phyloP scores from a whole-genome alignment of 2,797 vertebrate species.

The Muscicapa striata region DNA sequence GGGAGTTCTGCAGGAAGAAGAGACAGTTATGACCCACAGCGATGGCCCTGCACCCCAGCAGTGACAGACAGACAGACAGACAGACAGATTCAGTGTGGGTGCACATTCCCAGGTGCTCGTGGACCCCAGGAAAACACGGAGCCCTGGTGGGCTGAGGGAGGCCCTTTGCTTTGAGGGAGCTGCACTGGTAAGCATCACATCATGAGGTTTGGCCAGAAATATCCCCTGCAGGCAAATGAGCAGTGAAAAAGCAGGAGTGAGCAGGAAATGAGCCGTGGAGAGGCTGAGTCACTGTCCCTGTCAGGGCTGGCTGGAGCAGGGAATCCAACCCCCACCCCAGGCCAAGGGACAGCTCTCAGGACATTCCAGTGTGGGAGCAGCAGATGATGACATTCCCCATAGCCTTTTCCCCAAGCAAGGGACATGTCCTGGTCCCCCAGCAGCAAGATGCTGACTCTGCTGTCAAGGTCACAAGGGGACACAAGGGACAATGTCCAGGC shows the following conservation, averaged over 20 bases:
- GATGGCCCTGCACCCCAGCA: rapidly evolving
- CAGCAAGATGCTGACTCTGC: background rate
- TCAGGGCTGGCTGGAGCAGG: background rate
- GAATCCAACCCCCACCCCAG: background rate
- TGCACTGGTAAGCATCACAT: background rate
- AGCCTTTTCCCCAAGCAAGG: background rate
- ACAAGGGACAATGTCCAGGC: background rate
- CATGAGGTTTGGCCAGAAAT: background rate
- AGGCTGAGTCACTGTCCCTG: slow-evolving; percentile 33
- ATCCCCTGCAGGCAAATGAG: background rate
- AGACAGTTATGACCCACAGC: background rate
- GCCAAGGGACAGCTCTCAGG: background rate
- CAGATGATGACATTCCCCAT: background rate
- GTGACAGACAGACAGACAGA: background rate
- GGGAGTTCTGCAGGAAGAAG: slow-evolving; percentile 84
- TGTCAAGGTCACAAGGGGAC: background rate
- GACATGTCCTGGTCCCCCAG: background rate
- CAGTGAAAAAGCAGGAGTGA: background rate
- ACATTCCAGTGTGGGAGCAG: background rate
- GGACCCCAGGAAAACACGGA: background rate
- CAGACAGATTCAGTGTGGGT: rapidly evolving
- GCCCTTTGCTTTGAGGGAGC: background rate
- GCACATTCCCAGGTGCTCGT: background rate
- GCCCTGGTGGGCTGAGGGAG: background rate
- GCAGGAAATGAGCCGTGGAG: slow-evolving; percentile 41